Base-by-base conservation (phyloP, 2,113 vertebrate species). In the Megatriorchis doriae region DNA sequence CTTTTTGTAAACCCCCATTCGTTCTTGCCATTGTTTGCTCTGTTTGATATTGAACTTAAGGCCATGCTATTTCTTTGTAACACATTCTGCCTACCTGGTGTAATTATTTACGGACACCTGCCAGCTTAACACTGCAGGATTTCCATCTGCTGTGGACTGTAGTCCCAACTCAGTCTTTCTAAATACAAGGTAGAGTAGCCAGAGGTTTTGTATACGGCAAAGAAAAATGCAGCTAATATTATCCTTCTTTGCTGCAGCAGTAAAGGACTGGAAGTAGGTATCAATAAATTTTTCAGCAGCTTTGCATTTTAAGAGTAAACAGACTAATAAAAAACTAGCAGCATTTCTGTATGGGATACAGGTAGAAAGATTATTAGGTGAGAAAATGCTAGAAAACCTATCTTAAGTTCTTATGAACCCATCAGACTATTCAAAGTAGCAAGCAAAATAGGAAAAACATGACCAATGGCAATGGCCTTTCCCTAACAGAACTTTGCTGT, bases 101-200 rank as follows among this genome's bases (percentile, higher is more conserved):
- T 53, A 72, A 55, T 38, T 66, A 31, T 23, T 23, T 34, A 86
- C 15, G 11, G 42, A 58, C 0, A 2, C 17, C 36, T 52, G 50
- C 15, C 43, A 77, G 38, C 7, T 71, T 83, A 26, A 90, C 26
- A 32, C 12, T 38, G 48, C 36, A 48, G 22, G 23, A 70, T 59
- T 77, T 75, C 32, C 11, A 8, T 13, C 32, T 67, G 56, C 42
- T 68, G 40, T 55, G 42, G 48, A 53, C 0, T 9, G 8, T 53
- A 55, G 13, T 50, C 48, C 42, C 9, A 31, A 13, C 3, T 48
- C 26, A 42, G 34, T 13, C n/a, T 43, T 63, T 34, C 32, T n/a
- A 42, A 65, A 59, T 15, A 70, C 5, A 43, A 0, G 0, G 31
- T 11, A 56, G 53, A 61, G 48, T 6, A 77, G 53, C 38, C 19